phyloP scores from a whole-genome alignment of 2,797 vertebrate genomes.

The Pseudochaenichthys georgianus region DNA sequence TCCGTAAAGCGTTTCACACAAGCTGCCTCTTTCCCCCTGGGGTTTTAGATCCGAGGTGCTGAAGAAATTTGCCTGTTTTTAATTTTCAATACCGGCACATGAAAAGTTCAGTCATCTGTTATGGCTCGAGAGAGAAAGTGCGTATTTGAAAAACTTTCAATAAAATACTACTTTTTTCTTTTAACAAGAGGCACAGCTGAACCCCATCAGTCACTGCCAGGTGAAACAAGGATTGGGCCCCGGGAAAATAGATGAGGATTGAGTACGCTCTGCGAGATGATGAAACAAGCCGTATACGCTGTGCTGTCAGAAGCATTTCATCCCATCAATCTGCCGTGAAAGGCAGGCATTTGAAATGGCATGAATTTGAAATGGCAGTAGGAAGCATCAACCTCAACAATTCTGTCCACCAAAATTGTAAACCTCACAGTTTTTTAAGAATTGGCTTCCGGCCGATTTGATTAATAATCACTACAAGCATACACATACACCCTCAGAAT shows the following conservation, averaged over 20 bases:
- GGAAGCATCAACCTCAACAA: conserved; percentile 12
- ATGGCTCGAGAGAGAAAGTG: conserved; percentile 27
- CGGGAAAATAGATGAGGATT: conserved; percentile 36
- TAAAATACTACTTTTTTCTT: not conserved
- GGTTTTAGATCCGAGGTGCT: conserved; percentile 41
- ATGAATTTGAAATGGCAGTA: conserved; percentile 34
- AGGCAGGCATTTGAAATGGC: conserved; percentile 24
- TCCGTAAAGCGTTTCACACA: conserved; percentile 31
- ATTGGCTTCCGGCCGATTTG: conserved; percentile 9
- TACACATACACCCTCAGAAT: conserved; percentile 2
- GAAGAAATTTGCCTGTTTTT: conserved; percentile 62
- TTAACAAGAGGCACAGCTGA: conserved; percentile 48
- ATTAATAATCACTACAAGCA: conserved; percentile 25
- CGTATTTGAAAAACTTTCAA: conserved; percentile 25
- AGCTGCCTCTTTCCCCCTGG: conserved; percentile 25
- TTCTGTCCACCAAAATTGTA: conserved; percentile 23
- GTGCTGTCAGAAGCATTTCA: conserved; percentile 40
- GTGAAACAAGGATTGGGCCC: conserved; percentile 43
- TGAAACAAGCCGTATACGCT: conserved; percentile 49
- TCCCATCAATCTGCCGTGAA: conserved; percentile 37
- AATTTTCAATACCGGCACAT: conserved; percentile 38
- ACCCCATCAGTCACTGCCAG: conserved; percentile 66
- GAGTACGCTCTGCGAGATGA: conserved; percentile 22
- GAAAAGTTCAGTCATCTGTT: conserved; percentile 59
- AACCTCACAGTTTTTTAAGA: conserved; percentile 1